Evolutionary conservation across 1,140 invertebrate species (phyloP), one percentile per base, ranked within the genome.

Genomic region (Polypedilum pembai): DNA sequence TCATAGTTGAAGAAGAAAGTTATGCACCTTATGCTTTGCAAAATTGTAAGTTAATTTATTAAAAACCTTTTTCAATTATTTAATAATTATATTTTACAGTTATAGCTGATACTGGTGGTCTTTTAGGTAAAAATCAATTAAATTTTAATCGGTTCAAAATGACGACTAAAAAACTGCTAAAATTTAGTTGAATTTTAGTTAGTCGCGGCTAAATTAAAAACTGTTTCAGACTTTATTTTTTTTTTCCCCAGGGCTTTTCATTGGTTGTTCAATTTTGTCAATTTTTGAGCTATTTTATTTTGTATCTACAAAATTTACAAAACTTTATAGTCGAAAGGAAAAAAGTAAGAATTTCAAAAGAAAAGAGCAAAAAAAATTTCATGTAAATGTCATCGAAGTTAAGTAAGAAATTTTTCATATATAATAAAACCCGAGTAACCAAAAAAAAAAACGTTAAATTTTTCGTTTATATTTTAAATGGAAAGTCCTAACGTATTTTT

Each of bases 231-330:
- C n/a, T n/a, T n/a, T n/a, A n/a, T n/a, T n/a, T n/a, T n/a, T n/a
- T 33, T 33, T 3, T 33, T 33, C 5, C 5, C 2, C 24, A 40
- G 85, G 86, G 0, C 78, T 87, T 0, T 87, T 86, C 75, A 83
- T 85, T 75, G 88, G 89, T 2, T 88, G 90, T 78, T 90, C 88
- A 1, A 84, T 89, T 75, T 79, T 90, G 1, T 89, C 88, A 69
- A 80, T 89, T 8, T 84, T 87, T 0, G 89, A 90, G 82, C 83
- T 89, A 17, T 24, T 89, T 4, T 90, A 90, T 78, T 89, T 56
- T 15, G 15, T n/a, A 1, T 56, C 76, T 88, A 83, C 79, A 3
- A 56, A 12, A 56, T 12, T 12, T 15, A 83, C 80, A 15, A 10
- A 12, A 56, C 4, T 3, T 15, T 8, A 15, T 15, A 56, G 3